Evolutionary conservation across 1,140 invertebrate species (phyloP).

Genomic region (Trinorchestia longiramus): DNA sequence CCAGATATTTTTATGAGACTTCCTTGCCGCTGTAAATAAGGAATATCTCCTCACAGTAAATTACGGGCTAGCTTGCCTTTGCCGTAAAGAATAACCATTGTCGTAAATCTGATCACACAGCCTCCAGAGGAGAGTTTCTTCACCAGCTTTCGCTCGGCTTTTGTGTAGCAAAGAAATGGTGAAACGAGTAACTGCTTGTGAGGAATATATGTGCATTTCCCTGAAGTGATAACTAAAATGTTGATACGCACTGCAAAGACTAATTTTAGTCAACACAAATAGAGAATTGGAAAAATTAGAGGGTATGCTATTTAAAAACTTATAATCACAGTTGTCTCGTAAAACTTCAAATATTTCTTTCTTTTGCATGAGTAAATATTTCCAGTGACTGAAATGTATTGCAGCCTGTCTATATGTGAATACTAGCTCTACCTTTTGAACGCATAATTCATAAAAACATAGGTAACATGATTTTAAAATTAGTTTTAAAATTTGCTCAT

Average conservation of each 20-base stretch:
- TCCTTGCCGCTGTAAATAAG: conserved; percentile 33
- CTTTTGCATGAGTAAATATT: background rate
- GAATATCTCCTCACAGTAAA: conserved; percentile 26
- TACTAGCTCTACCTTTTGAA: no score
- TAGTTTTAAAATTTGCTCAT: no score
- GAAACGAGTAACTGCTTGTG: background rate
- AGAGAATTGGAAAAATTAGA: background rate
- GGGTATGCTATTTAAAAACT: background rate
- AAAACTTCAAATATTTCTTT: background rate
- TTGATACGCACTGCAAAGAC: background rate
- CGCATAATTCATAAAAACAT: no score
- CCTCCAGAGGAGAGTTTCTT: background rate
- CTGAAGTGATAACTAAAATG: background rate
- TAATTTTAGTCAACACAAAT: background rate
- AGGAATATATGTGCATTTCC: background rate
- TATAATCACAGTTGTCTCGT: background rate
- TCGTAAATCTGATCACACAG: conserved; percentile 19
- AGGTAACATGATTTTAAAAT: no score
- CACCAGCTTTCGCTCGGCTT: background rate
- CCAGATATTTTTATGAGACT: conserved; percentile 11
- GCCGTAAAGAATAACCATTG: conserved; percentile 48
- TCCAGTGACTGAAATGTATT: background rate
- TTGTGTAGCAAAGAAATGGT: background rate
- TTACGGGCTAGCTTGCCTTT: conserved; percentile 26
- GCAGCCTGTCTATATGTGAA: background rate